Conservation (phyloP, 2,113 vertebrate genomes). For the Amphilophus citrinellus region DNA sequence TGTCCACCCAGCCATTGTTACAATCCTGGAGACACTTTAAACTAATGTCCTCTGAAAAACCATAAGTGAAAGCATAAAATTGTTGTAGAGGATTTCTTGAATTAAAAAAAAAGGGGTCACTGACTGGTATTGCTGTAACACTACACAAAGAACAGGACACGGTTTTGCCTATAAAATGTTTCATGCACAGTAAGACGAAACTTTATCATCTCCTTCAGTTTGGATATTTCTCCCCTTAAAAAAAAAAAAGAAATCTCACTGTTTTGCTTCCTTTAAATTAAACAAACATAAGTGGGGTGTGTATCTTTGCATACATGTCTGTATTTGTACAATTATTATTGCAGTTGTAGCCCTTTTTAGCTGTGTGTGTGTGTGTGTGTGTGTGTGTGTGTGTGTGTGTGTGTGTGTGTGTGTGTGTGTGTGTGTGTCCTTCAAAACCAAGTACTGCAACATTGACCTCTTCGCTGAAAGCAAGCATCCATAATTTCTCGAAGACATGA, state of each 20-base stretch:
- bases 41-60: no score
- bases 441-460: no score
- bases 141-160: background rate
- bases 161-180: background rate
- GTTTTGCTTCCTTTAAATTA: background rate
- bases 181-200: background rate
- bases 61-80: no score
- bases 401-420: background rate
- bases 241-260: background rate
- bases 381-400: background rate
- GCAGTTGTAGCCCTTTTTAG: background rate
- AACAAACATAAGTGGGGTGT: background rate
- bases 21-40: background rate
- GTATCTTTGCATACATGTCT: no score
- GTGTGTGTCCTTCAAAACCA: background rate
- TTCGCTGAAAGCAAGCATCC: no score
- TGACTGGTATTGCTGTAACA: background rate
- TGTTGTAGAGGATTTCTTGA: background rate
- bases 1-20: background rate
- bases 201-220: background rate
- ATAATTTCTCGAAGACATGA: no score
- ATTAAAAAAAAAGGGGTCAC: background rate
- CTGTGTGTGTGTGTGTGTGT: background rate
- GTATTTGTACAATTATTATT: background rate
- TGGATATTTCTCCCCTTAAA: background rate